A percentile compares a stretch with the other conserved stretches of the same genome.
Evolutionary conservation across 2,888 invertebrate species (phyloP).

Genomic region (Protophormia terraenovae): DNA sequence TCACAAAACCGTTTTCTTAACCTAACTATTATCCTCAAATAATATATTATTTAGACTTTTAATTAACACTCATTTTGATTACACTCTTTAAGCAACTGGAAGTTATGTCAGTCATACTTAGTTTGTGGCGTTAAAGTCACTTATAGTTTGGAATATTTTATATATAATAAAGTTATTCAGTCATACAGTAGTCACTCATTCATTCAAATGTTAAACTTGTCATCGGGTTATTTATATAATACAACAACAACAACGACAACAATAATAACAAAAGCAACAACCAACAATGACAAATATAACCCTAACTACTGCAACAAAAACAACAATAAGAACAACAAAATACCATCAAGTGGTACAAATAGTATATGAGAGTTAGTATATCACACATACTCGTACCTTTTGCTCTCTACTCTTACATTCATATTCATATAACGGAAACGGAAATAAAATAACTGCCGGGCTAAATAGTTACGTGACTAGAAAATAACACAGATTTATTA

Average conservation of each 20-base stretch:
- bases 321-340: background rate
- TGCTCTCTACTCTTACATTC: conserved; percentile 36
- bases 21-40: too few species aligned
- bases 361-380: background rate
- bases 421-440: conserved; percentile 69
- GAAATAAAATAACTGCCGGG: conserved; percentile 69
- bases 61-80: background rate
- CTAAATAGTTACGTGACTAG: conserved; percentile 69
- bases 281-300: background rate
- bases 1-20: too few species aligned
- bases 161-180: conserved; percentile 51
- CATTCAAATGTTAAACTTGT: conserved; percentile 68
- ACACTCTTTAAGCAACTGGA: conserved; percentile 3
- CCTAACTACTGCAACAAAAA: background rate
- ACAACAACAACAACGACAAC: conserved; percentile 29
- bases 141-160: conserved; percentile 36
- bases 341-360: conserved; percentile 37
- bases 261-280: conserved; percentile 1
- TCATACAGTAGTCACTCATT: conserved; percentile 56
- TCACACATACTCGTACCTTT: conserved; percentile 43
- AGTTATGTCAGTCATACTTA: background rate
- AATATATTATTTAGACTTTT: background rate
- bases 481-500: conserved; percentile 64
- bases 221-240: conserved; percentile 66
- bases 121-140: conserved; percentile 37